Percentiles rank a stretch among this genome's conserved stretches.
These are phyloP conservation scores for Teleiodes luculella DNA, from an alignment of 2,888 invertebrate genomes.

Conservation along the genomic window DNA sequence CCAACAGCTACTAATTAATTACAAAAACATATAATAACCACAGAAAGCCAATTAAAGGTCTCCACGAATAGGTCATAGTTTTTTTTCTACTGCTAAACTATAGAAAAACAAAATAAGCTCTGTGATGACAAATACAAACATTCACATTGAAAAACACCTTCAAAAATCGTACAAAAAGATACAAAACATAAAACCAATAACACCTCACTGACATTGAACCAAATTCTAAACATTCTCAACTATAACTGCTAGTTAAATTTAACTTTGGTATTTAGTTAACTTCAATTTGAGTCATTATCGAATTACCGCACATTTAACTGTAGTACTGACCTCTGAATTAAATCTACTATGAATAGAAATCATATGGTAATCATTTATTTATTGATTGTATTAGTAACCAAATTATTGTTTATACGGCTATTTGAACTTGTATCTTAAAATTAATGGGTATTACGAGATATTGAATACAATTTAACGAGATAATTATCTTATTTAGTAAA, in stretches of 20 bases:
- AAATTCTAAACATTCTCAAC: not conserved
- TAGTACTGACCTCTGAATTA: not conserved
- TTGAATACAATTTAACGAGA: too few relatives aligned
- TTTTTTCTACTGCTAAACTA: too few relatives aligned
- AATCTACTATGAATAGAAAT: not conserved
- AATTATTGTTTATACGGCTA: too few relatives aligned
- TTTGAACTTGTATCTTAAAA: too few relatives aligned
- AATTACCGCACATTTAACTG: conserved; percentile 2
- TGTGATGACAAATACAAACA: too few relatives aligned
- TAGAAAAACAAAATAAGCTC: too few relatives aligned
- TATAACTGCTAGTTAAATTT: not conserved
- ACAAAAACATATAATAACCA: too few relatives aligned
- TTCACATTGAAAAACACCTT: not conserved
- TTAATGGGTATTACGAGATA: too few relatives aligned
- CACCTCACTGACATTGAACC: not conserved
- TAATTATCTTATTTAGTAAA: too few relatives aligned
- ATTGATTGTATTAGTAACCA: not conserved
- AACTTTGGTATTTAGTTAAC: not conserved
- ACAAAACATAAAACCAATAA: not conserved
- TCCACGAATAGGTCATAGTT: too few relatives aligned
- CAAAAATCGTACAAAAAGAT: not conserved
- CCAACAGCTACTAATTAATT: too few relatives aligned
- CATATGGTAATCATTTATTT: not conserved
- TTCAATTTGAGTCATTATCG: not conserved
- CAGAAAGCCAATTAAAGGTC: too few relatives aligned